phyloP scores from a whole-genome alignment of 2,888 invertebrate genomes.

The Spilarctia lutea region DNA sequence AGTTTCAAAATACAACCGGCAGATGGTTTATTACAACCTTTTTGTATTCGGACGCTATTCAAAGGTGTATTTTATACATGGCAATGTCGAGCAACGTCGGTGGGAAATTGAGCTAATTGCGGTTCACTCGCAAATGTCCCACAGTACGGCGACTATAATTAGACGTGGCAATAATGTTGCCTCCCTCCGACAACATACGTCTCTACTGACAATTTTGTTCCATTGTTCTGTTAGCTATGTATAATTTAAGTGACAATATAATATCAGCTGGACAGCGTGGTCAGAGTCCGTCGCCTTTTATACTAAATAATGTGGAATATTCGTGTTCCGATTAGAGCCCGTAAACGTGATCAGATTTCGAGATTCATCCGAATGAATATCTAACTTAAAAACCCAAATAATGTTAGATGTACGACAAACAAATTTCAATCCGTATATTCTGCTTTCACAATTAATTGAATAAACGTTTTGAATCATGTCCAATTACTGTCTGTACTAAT shows the following conservation, averaged over 20 bases:
- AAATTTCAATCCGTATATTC: not conserved
- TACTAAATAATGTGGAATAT: not conserved
- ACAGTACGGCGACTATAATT: constrained; percentile 10
- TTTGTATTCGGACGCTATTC: not conserved
- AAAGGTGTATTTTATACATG: not conserved
- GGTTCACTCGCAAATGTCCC: constrained; percentile 6
- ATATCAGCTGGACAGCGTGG: not conserved
- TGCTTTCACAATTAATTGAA: constrained; percentile 2
- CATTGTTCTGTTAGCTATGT: not conserved
- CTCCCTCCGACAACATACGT: not conserved
- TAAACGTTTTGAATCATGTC: constrained; percentile 1
- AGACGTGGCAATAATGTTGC: not conserved
- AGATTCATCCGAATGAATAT: not conserved
- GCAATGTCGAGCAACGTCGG: not conserved
- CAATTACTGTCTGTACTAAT: constrained; percentile 1
- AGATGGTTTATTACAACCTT: not conserved
- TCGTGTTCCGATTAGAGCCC: not conserved
- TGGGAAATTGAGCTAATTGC: constrained; percentile 12
- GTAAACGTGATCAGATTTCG: not conserved
- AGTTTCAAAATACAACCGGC: not conserved
- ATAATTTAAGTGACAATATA: not conserved
- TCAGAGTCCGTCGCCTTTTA: not conserved
- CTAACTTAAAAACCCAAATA: not conserved
- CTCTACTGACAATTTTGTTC: not conserved
- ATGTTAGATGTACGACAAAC: not conserved